Percentiles rank a stretch among this genome's conserved stretches.
phyloP scores from a whole-genome alignment of 2,797 vertebrate species.

The Urocyon cinereoargenteus region DNA sequence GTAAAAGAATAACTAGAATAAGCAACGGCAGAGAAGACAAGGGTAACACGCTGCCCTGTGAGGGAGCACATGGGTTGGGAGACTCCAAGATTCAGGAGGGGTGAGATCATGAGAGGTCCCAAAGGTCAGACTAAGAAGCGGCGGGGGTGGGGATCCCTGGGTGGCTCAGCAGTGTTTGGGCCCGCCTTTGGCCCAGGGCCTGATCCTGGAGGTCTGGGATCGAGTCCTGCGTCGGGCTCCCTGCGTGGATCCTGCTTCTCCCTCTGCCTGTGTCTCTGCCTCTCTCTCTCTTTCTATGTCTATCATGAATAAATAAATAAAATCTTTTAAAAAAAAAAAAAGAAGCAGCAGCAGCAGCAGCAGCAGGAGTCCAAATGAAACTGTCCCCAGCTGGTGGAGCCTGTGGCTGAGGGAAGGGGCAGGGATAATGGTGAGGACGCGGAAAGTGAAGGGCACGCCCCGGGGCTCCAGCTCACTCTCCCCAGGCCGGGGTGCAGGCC shows the following conservation, averaged over 20 bases:
- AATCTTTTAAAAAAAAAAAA: too few relatives aligned
- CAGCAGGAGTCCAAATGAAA: neutral
- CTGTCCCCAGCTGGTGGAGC: too few relatives aligned
- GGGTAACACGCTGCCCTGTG: neutral
- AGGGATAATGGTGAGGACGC: fast-evolving
- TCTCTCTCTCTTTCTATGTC: too few relatives aligned
- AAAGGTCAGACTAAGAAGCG: neutral
- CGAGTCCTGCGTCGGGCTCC: too few relatives aligned
- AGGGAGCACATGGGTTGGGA: neutral
- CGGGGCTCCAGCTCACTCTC: neutral
- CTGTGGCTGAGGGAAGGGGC: neutral
- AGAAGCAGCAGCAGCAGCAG: neutral
- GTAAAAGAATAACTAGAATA: neutral
- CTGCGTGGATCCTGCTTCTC: too few relatives aligned
- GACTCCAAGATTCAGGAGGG: neutral
- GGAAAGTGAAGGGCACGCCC: fast-evolving
- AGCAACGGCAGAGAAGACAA: neutral
- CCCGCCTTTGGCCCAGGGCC: too few relatives aligned
- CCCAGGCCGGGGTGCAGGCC: neutral
- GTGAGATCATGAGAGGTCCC: neutral
- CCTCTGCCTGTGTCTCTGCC: too few relatives aligned
- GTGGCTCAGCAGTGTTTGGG: too few relatives aligned
- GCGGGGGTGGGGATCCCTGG: too few relatives aligned
- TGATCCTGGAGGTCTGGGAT: too few relatives aligned
- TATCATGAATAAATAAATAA: too few relatives aligned